Evolutionary conservation across 2,888 invertebrate genomes (phyloP).

Genomic region (Folsomia candida): DNA sequence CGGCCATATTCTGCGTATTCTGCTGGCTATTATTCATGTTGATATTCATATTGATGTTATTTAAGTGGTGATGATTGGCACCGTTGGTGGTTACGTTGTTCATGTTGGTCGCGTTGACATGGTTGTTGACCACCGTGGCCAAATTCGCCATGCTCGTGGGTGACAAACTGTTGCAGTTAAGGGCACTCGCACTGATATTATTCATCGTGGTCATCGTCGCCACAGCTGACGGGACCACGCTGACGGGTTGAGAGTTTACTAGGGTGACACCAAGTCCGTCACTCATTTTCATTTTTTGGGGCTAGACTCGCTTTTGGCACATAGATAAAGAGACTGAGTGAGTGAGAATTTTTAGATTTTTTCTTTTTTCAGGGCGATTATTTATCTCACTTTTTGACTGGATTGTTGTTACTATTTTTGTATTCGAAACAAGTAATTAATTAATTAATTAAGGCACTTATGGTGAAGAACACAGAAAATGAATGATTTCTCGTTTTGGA

Average conservation of each 20-base stretch:
- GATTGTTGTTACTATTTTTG: neutral
- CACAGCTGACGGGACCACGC: slow-evolving; percentile 45
- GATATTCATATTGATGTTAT: slow-evolving; percentile 20
- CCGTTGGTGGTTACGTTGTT: neutral
- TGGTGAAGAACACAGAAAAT: slow-evolving; percentile 20
- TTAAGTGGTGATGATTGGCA: slow-evolving; percentile 14
- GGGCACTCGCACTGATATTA: slow-evolving; percentile 47
- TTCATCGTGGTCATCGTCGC: slow-evolving; percentile 46
- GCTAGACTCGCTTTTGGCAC: slow-evolving; percentile 39
- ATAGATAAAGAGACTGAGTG: no score
- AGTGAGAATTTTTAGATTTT: no score
- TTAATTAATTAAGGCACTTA: slow-evolving; percentile 20
- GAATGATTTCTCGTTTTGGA: no score
- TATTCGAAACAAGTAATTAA: neutral
- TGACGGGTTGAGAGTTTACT: slow-evolving; percentile 40
- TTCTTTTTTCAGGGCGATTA: no score
- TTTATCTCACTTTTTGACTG: neutral
- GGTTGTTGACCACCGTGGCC: slow-evolving; percentile 33
- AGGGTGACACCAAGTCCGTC: slow-evolving; percentile 50
- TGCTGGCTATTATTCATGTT: slow-evolving; percentile 52
- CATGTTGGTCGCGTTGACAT: slow-evolving; percentile 7
- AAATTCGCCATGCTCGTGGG: slow-evolving; percentile 34
- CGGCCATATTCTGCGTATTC: slow-evolving; percentile 94
- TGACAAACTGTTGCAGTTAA: slow-evolving; percentile 7
- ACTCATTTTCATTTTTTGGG: slow-evolving; percentile 50